These are phyloP conservation scores for Boloria selene DNA, from an alignment of 2,888 invertebrate species.

Conservation along the genomic window DNA sequence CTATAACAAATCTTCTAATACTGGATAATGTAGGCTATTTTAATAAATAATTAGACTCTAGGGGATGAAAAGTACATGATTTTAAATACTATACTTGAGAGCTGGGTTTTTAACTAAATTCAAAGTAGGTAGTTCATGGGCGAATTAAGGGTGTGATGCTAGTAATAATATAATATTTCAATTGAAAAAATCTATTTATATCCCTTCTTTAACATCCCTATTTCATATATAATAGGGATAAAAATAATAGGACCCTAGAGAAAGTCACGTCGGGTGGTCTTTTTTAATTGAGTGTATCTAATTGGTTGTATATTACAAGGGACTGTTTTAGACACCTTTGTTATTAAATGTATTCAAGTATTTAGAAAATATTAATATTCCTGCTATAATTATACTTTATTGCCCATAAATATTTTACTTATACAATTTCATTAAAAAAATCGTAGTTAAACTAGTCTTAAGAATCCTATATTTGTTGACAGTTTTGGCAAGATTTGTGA, in stretches of 20 bases:
- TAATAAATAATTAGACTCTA: too few species aligned
- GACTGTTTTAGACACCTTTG: constrained; percentile 15
- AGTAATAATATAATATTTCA: constrained; percentile 2
- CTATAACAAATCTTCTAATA: too few species aligned
- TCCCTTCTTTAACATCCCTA: not conserved
- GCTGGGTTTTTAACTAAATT: too few species aligned
- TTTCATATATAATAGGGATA: constrained; percentile 42
- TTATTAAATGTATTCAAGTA: constrained; percentile 7
- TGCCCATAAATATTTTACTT: not conserved
- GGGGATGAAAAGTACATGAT: too few species aligned
- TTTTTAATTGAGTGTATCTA: constrained; percentile 50
- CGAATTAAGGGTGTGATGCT: too few species aligned
- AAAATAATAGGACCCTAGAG: constrained; percentile 64
- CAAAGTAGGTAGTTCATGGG: too few species aligned
- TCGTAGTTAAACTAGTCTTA: too few species aligned
- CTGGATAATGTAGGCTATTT: too few species aligned
- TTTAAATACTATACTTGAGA: too few species aligned
- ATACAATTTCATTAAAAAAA: too few species aligned
- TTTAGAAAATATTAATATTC: not conserved
- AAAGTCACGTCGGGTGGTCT: constrained; percentile 56
- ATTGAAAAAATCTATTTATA: not conserved
- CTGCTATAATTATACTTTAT: not conserved
- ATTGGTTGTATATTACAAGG: constrained; percentile 48
- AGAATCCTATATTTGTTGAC: too few species aligned
- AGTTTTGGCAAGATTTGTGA: too few species aligned